Percentiles rank a stretch among this genome's conserved stretches.
Evolutionary conservation across 1,140 invertebrate species (phyloP).

Genomic region (Papilio xuthus): DNA sequence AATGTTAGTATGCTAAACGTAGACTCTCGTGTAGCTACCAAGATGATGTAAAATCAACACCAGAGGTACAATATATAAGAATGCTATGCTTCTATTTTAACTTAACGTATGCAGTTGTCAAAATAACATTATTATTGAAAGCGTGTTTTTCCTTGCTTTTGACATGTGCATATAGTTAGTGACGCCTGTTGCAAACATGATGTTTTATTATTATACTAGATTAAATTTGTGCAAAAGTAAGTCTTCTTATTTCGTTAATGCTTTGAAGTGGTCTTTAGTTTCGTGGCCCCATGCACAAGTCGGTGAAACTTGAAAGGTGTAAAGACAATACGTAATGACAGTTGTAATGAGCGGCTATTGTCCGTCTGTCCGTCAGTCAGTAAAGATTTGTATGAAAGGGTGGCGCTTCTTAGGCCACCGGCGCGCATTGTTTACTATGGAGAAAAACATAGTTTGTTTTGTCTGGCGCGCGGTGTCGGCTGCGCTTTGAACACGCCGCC

Average conservation of each 20-base stretch:
- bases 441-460: conserved; percentile 28
- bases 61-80: too few relatives aligned
- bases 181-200: neutral
- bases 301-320: conserved; percentile 66
- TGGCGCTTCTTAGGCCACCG: conserved; percentile 45
- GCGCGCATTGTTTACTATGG: conserved; percentile 15
- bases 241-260: neutral
- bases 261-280: conserved; percentile 1
- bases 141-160: too few relatives aligned
- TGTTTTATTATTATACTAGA: neutral
- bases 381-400: conserved; percentile 41
- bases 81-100: too few relatives aligned
- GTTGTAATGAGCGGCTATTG: conserved; percentile 68
- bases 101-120: too few relatives aligned
- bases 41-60: too few relatives aligned
- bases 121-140: too few relatives aligned
- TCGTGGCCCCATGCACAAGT: conserved; percentile 48
- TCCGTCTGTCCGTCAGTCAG: conserved; percentile 48
- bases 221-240: neutral
- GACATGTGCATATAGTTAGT: neutral
- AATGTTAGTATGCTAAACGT: too few relatives aligned
- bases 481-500: conserved; percentile 21
- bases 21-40: too few relatives aligned
- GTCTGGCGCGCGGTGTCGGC: neutral
- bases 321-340: conserved; percentile 70